These are phyloP conservation scores for Calyptomena viridis DNA, from an alignment of 2,113 vertebrate species.

Conservation along the genomic window DNA sequence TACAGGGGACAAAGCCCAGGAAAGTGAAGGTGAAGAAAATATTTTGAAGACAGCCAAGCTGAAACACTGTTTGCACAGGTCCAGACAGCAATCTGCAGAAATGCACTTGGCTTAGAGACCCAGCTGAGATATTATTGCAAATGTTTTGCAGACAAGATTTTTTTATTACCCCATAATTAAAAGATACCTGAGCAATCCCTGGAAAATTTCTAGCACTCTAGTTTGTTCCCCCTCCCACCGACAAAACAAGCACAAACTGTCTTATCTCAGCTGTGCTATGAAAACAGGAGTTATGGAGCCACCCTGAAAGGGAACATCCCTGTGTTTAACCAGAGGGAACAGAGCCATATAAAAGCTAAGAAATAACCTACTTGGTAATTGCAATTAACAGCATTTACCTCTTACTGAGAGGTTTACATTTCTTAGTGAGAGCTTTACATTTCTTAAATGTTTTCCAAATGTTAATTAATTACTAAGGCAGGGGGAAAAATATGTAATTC, in stretches of 20 bases:
- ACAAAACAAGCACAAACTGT: neutral
- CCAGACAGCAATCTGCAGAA: neutral
- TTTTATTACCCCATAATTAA: neutral
- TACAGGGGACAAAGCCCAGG: neutral
- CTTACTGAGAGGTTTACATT: constrained; percentile 16
- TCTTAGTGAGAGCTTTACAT: constrained; percentile 5
- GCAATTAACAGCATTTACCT: constrained; percentile 17
- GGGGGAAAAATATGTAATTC: neutral
- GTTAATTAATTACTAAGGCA: neutral
- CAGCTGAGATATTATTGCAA: neutral
- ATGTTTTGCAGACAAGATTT: neutral
- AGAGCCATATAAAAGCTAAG: neutral
- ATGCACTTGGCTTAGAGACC: neutral
- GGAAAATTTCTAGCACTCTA: neutral
- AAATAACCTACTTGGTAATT: constrained; percentile 12
- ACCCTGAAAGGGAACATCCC: neutral
- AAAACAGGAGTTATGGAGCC: neutral
- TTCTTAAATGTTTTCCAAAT: constrained; percentile 17
- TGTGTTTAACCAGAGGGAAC: neutral
- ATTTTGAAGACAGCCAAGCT: neutral
- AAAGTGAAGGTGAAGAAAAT: neutral
- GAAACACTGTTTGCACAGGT: neutral
- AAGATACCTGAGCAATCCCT: neutral
- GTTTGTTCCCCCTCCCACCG: neutral
- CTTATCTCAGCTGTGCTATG: neutral